Conservation (phyloP, 2,888 invertebrate species). For the Capitulum mitella region DNA sequence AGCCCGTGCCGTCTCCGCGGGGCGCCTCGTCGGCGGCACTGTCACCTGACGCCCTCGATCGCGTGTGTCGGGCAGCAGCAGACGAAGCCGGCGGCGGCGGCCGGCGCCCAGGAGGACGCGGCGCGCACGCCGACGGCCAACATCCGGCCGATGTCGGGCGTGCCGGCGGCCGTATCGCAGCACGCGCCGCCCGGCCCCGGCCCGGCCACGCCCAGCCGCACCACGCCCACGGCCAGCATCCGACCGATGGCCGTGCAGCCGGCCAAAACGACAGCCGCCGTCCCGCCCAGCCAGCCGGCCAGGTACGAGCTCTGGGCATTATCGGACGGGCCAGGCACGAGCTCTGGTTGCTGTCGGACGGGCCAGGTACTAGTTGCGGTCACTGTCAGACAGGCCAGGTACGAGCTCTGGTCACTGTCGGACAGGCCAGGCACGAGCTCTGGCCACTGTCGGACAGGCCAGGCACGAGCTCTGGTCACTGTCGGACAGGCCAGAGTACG, state of each 20-base stretch:
- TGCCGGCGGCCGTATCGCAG: conserved; percentile 32
- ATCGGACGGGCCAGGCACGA: too few species aligned
- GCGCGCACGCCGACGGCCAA: conserved; percentile 35
- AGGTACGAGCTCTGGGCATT: too few species aligned
- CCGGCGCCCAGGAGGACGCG: neutral
- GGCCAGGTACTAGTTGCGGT: too few species aligned
- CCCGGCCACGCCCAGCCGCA: conserved; percentile 54
- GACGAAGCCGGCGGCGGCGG: neutral
- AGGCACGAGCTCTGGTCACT: too few species aligned
- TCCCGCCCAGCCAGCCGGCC: conserved; percentile 41
- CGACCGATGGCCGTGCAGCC: conserved; percentile 80
- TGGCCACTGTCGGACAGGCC: too few species aligned
- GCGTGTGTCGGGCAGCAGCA: conserved; percentile 1
- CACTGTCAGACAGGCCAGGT: too few species aligned
- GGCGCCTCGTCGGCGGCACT: too few species aligned
- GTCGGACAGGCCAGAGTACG: too few species aligned
- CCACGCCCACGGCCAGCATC: conserved; percentile 82
- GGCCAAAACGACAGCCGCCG: conserved; percentile 88
- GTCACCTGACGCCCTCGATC: neutral
- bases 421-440: too few species aligned
- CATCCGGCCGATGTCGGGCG: conserved; percentile 35
- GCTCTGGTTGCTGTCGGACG: too few species aligned
- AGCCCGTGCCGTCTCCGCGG: too few species aligned
- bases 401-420: too few species aligned
- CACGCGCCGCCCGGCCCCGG: conserved; percentile 33